These are phyloP conservation scores for Campopleginae sp. DNA, from an alignment of 2,888 invertebrate genomes.

Conservation along the genomic window DNA sequence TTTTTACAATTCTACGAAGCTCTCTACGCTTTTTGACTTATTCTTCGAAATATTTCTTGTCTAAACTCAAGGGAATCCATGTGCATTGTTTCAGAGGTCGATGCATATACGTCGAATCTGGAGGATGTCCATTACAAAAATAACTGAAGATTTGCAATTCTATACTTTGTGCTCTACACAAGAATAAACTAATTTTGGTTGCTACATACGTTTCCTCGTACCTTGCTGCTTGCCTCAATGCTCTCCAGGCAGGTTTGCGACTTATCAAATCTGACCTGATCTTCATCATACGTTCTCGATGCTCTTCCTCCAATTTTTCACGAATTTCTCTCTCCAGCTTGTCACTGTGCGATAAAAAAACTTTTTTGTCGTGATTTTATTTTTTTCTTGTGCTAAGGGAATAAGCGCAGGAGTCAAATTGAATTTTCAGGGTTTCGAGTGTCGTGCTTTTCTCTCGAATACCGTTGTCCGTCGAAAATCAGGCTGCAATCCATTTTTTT, in stretches of 20 bases:
- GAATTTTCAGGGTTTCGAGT: no score
- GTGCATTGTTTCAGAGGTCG: neutral
- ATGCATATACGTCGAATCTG: neutral
- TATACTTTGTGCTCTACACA: neutral
- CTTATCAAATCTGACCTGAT: conserved; percentile 87
- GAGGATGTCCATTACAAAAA: neutral
- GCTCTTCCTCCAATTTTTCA: conserved; percentile 86
- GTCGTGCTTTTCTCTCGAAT: no score
- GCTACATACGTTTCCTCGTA: conserved; percentile 70
- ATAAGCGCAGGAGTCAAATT: no score
- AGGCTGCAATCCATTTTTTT: no score
- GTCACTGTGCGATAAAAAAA: conserved; percentile 81
- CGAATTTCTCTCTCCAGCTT: conserved; percentile 88
- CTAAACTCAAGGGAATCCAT: neutral
- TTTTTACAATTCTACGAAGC: no score
- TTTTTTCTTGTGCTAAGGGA: no score
- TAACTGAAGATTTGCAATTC: conserved; percentile 5
- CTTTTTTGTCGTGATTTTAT: neutral
- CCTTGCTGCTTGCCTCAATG: conserved; percentile 85
- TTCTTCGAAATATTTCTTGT: neutral
- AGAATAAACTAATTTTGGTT: conserved; percentile 30
- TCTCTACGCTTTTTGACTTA: no score
- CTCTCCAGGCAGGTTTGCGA: conserved; percentile 89
- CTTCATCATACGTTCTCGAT: conserved; percentile 86
- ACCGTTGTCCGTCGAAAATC: no score